phyloP scores from a whole-genome alignment of 2,797 vertebrate genomes.

The Sorex maritimensis region DNA sequence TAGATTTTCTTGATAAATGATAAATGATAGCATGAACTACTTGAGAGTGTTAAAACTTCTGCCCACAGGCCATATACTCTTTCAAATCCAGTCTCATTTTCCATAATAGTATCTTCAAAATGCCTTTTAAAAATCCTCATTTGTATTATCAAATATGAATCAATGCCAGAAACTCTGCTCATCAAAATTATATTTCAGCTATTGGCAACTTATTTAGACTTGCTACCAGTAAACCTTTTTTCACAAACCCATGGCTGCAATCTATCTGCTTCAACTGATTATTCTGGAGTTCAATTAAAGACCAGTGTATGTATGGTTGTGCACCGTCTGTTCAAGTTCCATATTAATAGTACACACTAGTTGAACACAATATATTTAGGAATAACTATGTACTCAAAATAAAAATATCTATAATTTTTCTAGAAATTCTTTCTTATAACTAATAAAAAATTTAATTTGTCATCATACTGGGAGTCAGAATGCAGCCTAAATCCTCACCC shows the following conservation, averaged over 20 bases:
- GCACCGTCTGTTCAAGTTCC: background rate
- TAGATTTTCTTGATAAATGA: background rate
- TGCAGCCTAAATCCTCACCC: background rate
- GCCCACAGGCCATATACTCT: background rate
- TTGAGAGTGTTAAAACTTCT: slow-evolving; percentile 56
- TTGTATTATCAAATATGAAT: too few relatives aligned
- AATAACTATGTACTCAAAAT: slow-evolving; percentile 4
- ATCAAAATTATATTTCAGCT: slow-evolving; percentile 14
- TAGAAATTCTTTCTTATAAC: background rate
- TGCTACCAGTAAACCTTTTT: slow-evolving; percentile 7
- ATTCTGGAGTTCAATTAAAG: slow-evolving; percentile 43
- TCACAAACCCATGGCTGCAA: background rate
- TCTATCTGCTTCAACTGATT: background rate
- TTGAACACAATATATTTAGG: background rate
- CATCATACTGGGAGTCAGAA: background rate
- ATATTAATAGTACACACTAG: background rate
- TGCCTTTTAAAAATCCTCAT: background rate
- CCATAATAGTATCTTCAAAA: background rate
- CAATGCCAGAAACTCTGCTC: slow-evolving; percentile 1
- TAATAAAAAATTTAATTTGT: background rate
- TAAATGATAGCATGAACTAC: background rate
- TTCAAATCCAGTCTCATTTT: slow-evolving; percentile 43
- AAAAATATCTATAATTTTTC: background rate
- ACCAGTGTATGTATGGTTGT: background rate
- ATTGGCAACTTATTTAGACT: slow-evolving; percentile 45